Evolutionary conservation across 2,113 vertebrate genomes (phyloP).

Genomic region (Hippocampus barbouri): DNA sequence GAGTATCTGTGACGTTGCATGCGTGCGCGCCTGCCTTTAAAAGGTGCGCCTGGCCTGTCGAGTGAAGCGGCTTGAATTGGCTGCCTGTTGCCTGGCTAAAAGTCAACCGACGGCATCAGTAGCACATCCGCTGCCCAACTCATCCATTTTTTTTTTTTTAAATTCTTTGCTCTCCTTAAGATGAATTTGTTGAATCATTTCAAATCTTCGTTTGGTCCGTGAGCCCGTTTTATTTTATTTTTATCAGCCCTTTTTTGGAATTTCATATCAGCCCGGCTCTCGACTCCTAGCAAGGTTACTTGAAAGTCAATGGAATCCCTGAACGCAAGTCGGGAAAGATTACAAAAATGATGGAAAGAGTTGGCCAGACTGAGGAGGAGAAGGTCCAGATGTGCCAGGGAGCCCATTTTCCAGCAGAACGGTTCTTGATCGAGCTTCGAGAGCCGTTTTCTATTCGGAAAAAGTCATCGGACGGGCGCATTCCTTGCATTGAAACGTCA

Average conservation of each 20-base stretch:
- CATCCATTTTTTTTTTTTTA: too few relatives aligned
- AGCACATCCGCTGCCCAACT: too few relatives aligned
- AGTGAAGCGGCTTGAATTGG: neutral
- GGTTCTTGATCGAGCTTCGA: constrained; percentile 21
- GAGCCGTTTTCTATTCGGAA: constrained; percentile 5
- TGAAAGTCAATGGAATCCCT: neutral
- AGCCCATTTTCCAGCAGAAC: constrained; percentile 26
- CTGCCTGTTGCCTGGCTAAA: too few relatives aligned
- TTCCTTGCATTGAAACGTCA: neutral
- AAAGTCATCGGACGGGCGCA: neutral
- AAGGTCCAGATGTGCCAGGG: constrained; percentile 15
- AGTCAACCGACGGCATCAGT: too few relatives aligned
- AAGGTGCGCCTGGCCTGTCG: neutral
- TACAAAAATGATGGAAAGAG: constrained; percentile 2
- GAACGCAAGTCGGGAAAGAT: neutral
- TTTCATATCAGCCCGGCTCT: neutral
- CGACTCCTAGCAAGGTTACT: neutral
- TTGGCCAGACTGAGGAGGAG: neutral
- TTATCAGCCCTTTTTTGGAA: too few relatives aligned
- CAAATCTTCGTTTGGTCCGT: neutral
- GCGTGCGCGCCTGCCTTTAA: neutral
- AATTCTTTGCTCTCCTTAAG: too few relatives aligned
- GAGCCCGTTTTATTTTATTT: too few relatives aligned
- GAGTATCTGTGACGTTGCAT: too few relatives aligned
- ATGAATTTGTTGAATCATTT: neutral